A percentile compares a stretch with the other conserved stretches of the same genome.
These are phyloP conservation scores for Gasteruption jaculator DNA, from an alignment of 2,888 invertebrate species.

Conservation along the genomic window DNA sequence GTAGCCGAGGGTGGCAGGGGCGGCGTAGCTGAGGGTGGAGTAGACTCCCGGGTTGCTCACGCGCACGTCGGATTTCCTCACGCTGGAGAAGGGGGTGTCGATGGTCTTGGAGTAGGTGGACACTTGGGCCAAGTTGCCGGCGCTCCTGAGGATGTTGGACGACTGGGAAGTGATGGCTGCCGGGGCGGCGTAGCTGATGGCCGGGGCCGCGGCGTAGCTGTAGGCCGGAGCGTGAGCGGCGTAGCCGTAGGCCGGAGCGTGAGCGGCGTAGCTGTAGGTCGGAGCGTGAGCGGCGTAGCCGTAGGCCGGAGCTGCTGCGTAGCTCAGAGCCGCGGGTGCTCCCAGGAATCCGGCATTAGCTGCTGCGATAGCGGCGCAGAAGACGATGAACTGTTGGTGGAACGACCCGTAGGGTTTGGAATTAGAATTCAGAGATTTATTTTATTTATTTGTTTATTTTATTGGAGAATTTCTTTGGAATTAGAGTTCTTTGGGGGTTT, in stretches of 20 bases:
- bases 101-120: constrained; percentile 66
- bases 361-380: constrained; percentile 50
- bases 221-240: constrained; percentile 51
- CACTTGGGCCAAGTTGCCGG: constrained; percentile 59
- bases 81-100: constrained; percentile 68
- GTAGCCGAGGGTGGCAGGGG: constrained; percentile 8
- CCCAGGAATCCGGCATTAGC: constrained; percentile 54
- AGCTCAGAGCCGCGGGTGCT: too few relatives aligned
- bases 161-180: constrained; percentile 29
- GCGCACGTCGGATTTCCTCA: constrained; percentile 64
- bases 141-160: constrained; percentile 50
- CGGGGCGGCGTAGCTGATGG: too few relatives aligned
- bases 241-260: constrained; percentile 54
- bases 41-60: constrained; percentile 53
- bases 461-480: too few relatives aligned
- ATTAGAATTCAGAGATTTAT: too few relatives aligned
- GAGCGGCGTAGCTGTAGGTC: constrained; percentile 47
- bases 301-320: too few relatives aligned
- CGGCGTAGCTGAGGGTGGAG: constrained; percentile 2
- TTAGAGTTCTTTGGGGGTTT: too few relatives aligned
- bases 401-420: too few relatives aligned
- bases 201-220: too few relatives aligned
- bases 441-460: too few relatives aligned
- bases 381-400: too few relatives aligned
- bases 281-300: too few relatives aligned